Conservation (phyloP, 1,140 invertebrate species). For the Matsumurasca onukii region DNA sequence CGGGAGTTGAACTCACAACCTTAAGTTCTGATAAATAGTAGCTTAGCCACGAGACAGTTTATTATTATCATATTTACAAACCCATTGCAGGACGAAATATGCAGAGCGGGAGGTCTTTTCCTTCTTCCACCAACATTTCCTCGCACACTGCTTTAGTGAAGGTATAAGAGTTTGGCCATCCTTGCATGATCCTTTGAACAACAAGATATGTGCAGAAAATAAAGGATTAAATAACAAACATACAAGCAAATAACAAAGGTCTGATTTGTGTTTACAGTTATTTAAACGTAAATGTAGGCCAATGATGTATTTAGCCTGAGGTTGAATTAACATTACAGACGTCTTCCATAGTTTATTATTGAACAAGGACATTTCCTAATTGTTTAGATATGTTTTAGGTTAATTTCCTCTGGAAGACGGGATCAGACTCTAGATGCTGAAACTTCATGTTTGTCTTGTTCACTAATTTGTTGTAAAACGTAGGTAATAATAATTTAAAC, state of each 20-base stretch:
- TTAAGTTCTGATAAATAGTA: too few relatives aligned
- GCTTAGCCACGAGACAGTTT: too few relatives aligned
- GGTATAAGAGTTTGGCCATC: constrained; percentile 82
- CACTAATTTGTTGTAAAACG: too few relatives aligned
- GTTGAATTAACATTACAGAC: too few relatives aligned
- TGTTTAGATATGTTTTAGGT: too few relatives aligned
- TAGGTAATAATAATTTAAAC: too few relatives aligned
- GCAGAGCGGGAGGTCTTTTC: constrained; percentile 67
- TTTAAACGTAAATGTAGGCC: neutral
- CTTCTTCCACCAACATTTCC: constrained; percentile 63
- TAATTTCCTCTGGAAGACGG: too few relatives aligned
- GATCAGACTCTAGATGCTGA: too few relatives aligned
- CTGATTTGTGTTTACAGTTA: neutral
- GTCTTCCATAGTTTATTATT: neutral
- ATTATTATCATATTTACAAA: too few relatives aligned
- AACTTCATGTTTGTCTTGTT: too few relatives aligned
- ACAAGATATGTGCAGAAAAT: neutral
- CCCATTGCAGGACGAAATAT: constrained; percentile 72
- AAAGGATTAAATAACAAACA: neutral
- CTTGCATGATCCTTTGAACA: constrained; percentile 53
- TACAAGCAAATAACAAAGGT: neutral
- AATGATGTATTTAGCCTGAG: neutral
- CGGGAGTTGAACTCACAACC: too few relatives aligned
- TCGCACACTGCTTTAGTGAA: constrained; percentile 84
- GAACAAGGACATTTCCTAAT: neutral